Conservation (phyloP, 2,113 vertebrate species). For the Mungos mungo region DNA sequence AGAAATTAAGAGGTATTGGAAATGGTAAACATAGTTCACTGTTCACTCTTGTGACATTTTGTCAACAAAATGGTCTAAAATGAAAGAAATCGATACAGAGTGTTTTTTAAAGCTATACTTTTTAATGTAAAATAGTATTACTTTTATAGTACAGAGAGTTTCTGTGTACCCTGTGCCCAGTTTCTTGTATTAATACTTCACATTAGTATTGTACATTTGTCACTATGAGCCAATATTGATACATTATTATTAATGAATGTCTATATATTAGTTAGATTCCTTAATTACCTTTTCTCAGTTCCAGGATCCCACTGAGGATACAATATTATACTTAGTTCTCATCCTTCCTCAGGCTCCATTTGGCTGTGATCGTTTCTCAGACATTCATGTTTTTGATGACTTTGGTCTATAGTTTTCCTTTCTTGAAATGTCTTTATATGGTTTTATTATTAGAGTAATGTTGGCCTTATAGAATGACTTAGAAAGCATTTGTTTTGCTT, state of each 20-base stretch:
- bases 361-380: not conserved
- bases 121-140: not conserved
- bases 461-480: not conserved
- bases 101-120: not conserved
- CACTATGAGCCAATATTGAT: not conserved
- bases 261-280: not conserved
- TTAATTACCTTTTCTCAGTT: not conserved
- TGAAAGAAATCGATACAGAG: not conserved
- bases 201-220: not conserved
- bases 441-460: not conserved
- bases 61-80: not conserved
- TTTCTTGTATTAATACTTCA: not conserved
- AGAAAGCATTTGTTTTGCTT: not conserved
- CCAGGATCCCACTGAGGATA: not conserved
- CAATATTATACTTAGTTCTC: not conserved
- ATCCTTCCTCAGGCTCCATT: not conserved
- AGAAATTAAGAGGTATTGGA: not conserved
- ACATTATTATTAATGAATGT: not conserved
- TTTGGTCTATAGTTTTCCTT: not conserved
- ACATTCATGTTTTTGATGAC: not conserved
- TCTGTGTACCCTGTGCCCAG: too few species aligned
- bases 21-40: not conserved
- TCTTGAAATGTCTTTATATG: not conserved
- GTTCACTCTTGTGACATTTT: not conserved
- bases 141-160: not conserved